Percentiles rank a stretch among this genome's conserved stretches.
Conservation (phyloP, 2,113 vertebrate genomes). For the Otocyon megalotis region DNA sequence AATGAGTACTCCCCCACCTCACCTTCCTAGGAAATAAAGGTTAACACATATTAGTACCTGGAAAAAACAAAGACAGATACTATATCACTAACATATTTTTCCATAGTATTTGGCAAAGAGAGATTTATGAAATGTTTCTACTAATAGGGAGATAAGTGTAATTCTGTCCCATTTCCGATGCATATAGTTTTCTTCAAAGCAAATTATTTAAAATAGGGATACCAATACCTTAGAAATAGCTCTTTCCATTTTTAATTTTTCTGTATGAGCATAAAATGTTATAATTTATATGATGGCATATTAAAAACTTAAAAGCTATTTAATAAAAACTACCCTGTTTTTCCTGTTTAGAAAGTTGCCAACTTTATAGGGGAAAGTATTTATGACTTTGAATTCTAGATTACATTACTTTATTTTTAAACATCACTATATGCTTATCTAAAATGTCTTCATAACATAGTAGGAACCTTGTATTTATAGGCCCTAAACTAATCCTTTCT, state of each 20-base stretch:
- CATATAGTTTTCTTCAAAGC: not conserved
- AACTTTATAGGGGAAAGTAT: not conserved
- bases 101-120: not conserved
- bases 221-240: not conserved
- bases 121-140: not conserved
- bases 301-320: not conserved
- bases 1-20: not conserved
- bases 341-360: not conserved
- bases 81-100: not conserved
- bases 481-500: not conserved
- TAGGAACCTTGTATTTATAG: not conserved
- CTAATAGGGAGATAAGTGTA: not conserved
- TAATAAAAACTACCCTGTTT: not conserved
- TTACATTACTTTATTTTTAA: not conserved
- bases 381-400: not conserved
- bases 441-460: not conserved
- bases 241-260: not conserved
- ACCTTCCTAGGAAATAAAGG: not conserved
- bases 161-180: not conserved
- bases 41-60: not conserved
- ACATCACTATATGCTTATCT: not conserved
- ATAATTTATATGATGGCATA: not conserved
- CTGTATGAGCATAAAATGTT: not conserved
- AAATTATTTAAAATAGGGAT: not conserved
- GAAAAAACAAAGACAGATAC: not conserved